Evolutionary conservation across 2,797 vertebrate species (phyloP), one percentile per base, ranked within the genome.

Genomic region (Lepus oiostolus): DNA sequence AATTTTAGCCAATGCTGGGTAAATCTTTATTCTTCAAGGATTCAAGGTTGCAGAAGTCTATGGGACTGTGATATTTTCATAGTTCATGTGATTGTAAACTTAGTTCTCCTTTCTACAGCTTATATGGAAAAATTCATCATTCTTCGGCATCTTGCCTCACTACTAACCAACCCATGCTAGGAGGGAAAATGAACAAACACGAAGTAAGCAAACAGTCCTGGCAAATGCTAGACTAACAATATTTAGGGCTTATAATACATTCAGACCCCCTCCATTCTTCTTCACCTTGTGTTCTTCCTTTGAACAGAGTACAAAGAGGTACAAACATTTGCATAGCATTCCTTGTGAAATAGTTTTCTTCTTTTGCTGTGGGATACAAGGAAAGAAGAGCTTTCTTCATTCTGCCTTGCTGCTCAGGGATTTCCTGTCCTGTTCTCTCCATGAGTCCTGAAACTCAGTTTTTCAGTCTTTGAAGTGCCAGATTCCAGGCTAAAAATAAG

Each of bases 401-500:
- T 35, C 58, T 65, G 30, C 38, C 32, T 88, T 88, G 65, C n/a
- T 77, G 42, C 60, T 92, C 79, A 92, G 88, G 65, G 81, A 82
- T 90, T 91, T 92, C 77, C 83, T 88, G 90, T 67, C 83, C 54
- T 84, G 35, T 42, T 95, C 74, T 76, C 71, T 76, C 32, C 88
- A 54, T 28, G 38, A 94, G 13, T 68, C 63, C 63, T 77, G 30
- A 71, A 92, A 74, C 42, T 70, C 70, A 60, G 74, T 21, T 77
- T 47, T 22, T 54, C 17, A 2, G 28, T 83, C 72, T 94, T 89
- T 94, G 90, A 93, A 89, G 74, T 38, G 50, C 28, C 47, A 79
- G 58, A 87, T 81, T 91, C 19, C 76, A 71, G 85, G 89, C 76
- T 85, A 63, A 88, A 88, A 88, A 68, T 85, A 30, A 90, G 68